Percentiles rank a stretch among this genome's conserved stretches.
Evolutionary conservation across 2,113 vertebrate genomes (phyloP).

Genomic region (Psammodynastes pulverulentus): DNA sequence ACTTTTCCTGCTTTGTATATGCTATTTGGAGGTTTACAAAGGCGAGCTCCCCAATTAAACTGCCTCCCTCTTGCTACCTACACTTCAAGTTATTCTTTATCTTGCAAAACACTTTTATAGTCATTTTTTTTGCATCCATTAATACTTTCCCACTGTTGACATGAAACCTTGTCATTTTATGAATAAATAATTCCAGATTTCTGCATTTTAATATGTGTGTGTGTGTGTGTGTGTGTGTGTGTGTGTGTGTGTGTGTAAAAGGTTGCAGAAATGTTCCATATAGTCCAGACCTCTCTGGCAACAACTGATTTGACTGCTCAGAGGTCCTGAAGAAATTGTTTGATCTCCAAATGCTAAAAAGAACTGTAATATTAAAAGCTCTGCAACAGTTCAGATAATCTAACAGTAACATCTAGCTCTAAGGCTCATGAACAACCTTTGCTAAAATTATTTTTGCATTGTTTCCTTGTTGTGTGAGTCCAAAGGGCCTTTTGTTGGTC

Average conservation of each 20-base stretch:
- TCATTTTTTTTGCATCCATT: background rate
- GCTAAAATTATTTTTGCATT: background rate
- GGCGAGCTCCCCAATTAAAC: background rate
- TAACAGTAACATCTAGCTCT: background rate
- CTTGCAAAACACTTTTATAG: background rate
- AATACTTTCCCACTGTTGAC: background rate
- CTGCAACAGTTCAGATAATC: background rate
- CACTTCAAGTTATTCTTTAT: background rate
- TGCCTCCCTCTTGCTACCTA: background rate
- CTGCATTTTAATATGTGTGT: background rate
- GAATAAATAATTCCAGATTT: background rate
- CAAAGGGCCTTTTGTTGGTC: background rate
- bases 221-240: background rate
- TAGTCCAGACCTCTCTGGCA: too few relatives aligned
- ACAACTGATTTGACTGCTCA: background rate
- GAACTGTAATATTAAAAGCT: background rate
- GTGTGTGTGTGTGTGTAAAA: background rate
- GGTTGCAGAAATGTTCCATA: background rate
- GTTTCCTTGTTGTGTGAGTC: background rate
- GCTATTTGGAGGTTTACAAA: background rate
- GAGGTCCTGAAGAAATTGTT: background rate
- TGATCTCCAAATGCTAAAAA: background rate
- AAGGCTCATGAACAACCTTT: background rate
- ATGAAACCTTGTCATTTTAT: background rate
- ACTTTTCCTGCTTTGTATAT: background rate